Conservation (phyloP, 2,888 invertebrate genomes). For the Microplitis manilae region DNA sequence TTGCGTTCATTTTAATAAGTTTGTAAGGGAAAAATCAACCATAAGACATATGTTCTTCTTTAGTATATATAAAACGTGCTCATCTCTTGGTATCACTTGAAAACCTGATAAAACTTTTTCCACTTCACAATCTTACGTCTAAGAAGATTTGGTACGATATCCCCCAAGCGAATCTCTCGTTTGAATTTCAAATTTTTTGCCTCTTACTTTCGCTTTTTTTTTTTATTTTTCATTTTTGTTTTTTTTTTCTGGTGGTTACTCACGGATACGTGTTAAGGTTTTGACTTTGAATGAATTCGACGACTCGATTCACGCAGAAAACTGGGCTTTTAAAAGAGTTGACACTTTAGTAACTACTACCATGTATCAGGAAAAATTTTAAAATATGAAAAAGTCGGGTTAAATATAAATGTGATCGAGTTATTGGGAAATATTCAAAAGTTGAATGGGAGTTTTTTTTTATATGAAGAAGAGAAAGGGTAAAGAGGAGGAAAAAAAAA, state of each 20-base stretch:
- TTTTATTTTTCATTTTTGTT: not conserved
- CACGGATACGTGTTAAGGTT: not conserved
- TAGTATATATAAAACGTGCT: not conserved
- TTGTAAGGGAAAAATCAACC: conserved; percentile 7
- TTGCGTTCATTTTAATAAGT: not conserved
- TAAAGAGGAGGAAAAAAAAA: conserved; percentile 11
- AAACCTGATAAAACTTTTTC: conserved; percentile 25
- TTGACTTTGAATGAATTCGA: not conserved
- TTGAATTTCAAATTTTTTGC: conserved; percentile 23
- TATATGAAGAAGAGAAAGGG: not conserved
- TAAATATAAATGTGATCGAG: not conserved
- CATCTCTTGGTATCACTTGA: not conserved
- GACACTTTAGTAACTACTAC: not conserved
- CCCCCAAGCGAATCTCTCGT: not conserved
- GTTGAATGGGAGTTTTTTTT: not conserved
- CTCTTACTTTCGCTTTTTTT: not conserved
- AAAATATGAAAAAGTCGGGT: not conserved
- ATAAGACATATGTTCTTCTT: conserved; percentile 9
- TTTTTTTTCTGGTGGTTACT: not conserved
- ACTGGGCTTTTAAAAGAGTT: not conserved
- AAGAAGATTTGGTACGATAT: conserved; percentile 19
- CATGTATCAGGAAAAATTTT: not conserved
- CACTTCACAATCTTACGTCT: not conserved
- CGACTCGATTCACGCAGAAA: not conserved
- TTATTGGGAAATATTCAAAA: not conserved